Base-by-base conservation (phyloP, 2,888 invertebrate species). In the Coleophora deauratella region DNA sequence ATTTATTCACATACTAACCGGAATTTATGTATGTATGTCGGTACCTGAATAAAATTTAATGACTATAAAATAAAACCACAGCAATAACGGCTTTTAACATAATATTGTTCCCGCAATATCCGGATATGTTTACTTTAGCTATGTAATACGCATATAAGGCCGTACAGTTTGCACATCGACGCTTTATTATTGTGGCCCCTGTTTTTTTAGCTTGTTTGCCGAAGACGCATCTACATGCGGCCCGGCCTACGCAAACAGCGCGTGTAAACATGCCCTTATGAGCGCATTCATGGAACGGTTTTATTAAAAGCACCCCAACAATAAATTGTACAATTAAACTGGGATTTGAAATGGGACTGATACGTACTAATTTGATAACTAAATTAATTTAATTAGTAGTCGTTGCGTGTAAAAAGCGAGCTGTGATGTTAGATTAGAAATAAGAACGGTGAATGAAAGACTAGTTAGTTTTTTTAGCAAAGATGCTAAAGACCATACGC, bases 171-270 rank as follows among this genome's bases (percentile, higher is more conserved):
- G 55, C 51, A 54, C 45, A 36, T 47, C 54, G 49, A 48, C 49
- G 54, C 38, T 45, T 51, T 62, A 58, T 55, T 65, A 64, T 70
- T 71, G 68, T 55, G 54, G 60, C 84, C 85, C 81, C 75, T 84
- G 81, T 84, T 85, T 85, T 84, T 85, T 82, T 75, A 82, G 70
- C 67, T 49, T 85, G 79, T 82, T 84, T 82, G 72, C 74, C 62
- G 60, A 79, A 84, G 82, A 75, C 78, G 82, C 81, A 81, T 82
- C 77, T 74, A 77, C 78, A 79, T 74, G 74, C 66, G 62, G 66
- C 69, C 66, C 72, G 68, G 73, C 78, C 78, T 84, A 72, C 61
- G 66, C 70, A 77, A 84, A 82, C 80, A 82, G 51, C 38, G 58
- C 68, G 65, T 73, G 79, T 74, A 82, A 82, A 84, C 79, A 82